Percentiles rank a stretch among this genome's conserved stretches.
Evolutionary conservation across 2,888 invertebrate genomes (phyloP).

Genomic region (Drosophila limbata): DNA sequence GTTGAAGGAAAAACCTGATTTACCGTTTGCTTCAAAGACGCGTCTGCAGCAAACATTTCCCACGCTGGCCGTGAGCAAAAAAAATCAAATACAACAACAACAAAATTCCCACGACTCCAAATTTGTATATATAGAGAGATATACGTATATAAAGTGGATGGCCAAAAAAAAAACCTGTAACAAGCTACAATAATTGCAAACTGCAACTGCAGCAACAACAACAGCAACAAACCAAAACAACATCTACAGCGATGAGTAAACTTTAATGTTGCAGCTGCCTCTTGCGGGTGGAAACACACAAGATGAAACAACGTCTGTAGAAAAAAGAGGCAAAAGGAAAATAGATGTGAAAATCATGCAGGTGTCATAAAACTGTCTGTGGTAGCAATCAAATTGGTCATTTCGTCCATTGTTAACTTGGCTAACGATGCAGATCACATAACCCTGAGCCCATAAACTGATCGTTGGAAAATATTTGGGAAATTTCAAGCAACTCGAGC

Average conservation of each 20-base stretch:
- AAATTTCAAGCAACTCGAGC: not conserved
- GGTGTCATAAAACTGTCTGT: slow-evolving; percentile 72
- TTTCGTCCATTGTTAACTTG: slow-evolving; percentile 30
- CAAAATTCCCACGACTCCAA: slow-evolving; percentile 82
- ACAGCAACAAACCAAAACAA: slow-evolving; percentile 24
- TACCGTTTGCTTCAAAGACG: slow-evolving; percentile 67
- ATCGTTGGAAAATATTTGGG: slow-evolving; percentile 35
- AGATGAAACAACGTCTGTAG: not conserved
- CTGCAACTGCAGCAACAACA: slow-evolving; percentile 36
- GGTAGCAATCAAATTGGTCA: slow-evolving; percentile 42
- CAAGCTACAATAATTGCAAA: slow-evolving; percentile 74
- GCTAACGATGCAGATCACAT: slow-evolving; percentile 38
- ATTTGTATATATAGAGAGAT: slow-evolving; percentile 75
- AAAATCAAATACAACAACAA: slow-evolving; percentile 57
- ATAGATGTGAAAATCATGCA: slow-evolving; percentile 75
- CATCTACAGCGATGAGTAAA: slow-evolving; percentile 42
- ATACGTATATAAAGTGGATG: slow-evolving; percentile 42
- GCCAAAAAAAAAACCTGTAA: slow-evolving; percentile 67
- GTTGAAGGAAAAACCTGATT: slow-evolving; percentile 79
- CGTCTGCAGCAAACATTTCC: slow-evolving; percentile 69
- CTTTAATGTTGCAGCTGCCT: slow-evolving; percentile 24
- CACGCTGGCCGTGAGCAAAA: slow-evolving; percentile 69
- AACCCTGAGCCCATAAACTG: slow-evolving; percentile 23
- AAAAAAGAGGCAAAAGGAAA: slow-evolving; percentile 4
- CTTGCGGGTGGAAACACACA: slow-evolving; percentile 59